Base-by-base conservation (phyloP, 1,140 invertebrate species). In the Pissodes strobi region DNA sequence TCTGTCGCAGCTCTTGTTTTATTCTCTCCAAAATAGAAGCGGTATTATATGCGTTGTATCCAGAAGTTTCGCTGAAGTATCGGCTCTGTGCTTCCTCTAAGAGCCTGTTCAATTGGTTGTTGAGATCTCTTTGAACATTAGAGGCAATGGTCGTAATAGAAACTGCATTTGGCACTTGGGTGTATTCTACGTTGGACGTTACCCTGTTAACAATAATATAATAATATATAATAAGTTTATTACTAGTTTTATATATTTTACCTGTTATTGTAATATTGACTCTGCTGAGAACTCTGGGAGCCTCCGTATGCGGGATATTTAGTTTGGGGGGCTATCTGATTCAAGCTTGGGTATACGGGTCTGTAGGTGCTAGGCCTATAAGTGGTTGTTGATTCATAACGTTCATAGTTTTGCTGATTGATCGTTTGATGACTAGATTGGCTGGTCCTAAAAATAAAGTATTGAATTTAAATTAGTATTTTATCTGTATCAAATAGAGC, bases 71-170 rank as follows among this genome's bases (percentile, higher is more conserved):
- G 15, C 61, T 45, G 34, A 73, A 70, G 34, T 73, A 72, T 34
- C 62, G 53, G 13, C 52, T 64, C 21, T 64, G 64, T 6, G 65
- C 51, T 17, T 71, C 57, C 13, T 74, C 67, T 8, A 74, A 38
- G 13, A 70, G 23, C 2, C 55, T 43, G 46, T 75, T 73, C 18
- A 75, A 21, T 19, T 64, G 39, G 4, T 55, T 30, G 51, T 75
- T 68, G 8, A 75, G 48, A 22, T 71, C 45, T 22, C 34, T 63
- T 67, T 75, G 73, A 18, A 72, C 70, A 22, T 68, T 66, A 1
- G 69, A 70, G 9, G 69, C 69, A 6, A 75, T 68, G 13, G 49
- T 69, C 1, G 72, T 74, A 5, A 74, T 60, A 12, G 70, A 72
- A 45, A 64, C 43, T 5, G 65, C 70, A 39, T 71, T 66, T 0